Conservation (phyloP, 2,113 vertebrate genomes). For the Clupea harengus region DNA sequence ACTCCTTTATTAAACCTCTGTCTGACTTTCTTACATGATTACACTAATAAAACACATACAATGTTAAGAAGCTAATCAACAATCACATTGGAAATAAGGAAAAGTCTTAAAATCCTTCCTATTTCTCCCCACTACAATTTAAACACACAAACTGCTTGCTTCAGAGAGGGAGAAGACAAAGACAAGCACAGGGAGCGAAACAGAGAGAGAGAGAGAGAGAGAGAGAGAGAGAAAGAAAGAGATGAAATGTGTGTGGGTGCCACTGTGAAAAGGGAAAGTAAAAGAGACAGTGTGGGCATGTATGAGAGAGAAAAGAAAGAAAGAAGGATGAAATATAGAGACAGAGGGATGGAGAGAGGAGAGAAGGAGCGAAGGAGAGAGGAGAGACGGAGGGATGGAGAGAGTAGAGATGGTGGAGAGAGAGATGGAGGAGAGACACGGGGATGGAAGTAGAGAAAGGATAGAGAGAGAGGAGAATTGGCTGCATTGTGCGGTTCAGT, state of each 20-base stretch:
- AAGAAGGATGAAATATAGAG: no score
- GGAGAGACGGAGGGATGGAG: not conserved
- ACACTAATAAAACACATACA: no score
- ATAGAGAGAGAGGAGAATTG: not conserved
- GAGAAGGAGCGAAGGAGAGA: not conserved
- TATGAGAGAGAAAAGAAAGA: not conserved
- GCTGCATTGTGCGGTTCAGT: constrained; percentile 51
- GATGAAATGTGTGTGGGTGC: not conserved
- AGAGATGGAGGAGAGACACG: not conserved
- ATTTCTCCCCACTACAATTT: no score
- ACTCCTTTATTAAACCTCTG: no score
- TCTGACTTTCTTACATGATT: no score
- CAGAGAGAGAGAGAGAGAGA: not conserved
- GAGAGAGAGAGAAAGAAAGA: not conserved
- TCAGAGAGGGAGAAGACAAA: not conserved
- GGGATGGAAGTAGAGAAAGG: not conserved
- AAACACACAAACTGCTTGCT: not conserved
- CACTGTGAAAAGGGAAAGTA: not conserved
- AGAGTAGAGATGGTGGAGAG: not conserved
- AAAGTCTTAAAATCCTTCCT: no score
- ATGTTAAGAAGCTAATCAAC: no score
- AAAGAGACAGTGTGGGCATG: not conserved
- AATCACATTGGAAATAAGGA: no score
- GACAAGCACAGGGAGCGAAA: not conserved
- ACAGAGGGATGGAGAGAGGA: no score